Percentiles rank a stretch among this genome's conserved stretches.
These are phyloP conservation scores for Enteromius unitaeniatus DNA, from an alignment of 2,797 vertebrate species.

Conservation along the genomic window DNA sequence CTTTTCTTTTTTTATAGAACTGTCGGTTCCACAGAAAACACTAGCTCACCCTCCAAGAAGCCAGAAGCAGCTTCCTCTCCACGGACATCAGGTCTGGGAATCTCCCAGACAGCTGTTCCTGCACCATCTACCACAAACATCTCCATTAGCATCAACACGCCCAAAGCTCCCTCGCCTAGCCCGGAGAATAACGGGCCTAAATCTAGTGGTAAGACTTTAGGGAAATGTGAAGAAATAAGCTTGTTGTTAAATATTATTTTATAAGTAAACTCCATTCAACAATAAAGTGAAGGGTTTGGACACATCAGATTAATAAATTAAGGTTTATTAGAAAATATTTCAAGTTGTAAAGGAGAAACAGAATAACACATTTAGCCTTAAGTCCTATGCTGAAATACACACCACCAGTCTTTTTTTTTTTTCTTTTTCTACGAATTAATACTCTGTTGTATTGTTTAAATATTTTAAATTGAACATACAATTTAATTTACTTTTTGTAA, in stretches of 20 bases:
- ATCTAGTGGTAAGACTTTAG: slow-evolving; percentile 58
- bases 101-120: slow-evolving; percentile 47
- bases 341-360: not conserved
- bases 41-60: slow-evolving; percentile 7
- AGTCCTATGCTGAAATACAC: no score
- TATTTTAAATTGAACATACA: not conserved
- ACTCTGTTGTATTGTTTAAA: not conserved
- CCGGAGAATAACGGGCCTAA: slow-evolving; percentile 47
- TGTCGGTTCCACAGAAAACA: slow-evolving; percentile 46
- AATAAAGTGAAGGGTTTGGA: not conserved
- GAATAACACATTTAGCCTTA: not conserved
- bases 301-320: no score
- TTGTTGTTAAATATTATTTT: not conserved
- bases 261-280: not conserved
- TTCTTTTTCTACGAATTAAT: not conserved
- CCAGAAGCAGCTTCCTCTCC: slow-evolving; percentile 42
- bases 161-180: slow-evolving; percentile 13
- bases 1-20: slow-evolving; percentile 61
- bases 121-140: not conserved
- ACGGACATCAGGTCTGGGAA: slow-evolving; percentile 47
- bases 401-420: not conserved
- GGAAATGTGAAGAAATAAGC: not conserved
- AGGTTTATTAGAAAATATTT: no score
- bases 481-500: not conserved
- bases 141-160: not conserved